A percentile compares a stretch with the other conserved stretches of the same genome.
Conservation (phyloP, 2,797 vertebrate genomes). For the Phoeniculus purpureus region DNA sequence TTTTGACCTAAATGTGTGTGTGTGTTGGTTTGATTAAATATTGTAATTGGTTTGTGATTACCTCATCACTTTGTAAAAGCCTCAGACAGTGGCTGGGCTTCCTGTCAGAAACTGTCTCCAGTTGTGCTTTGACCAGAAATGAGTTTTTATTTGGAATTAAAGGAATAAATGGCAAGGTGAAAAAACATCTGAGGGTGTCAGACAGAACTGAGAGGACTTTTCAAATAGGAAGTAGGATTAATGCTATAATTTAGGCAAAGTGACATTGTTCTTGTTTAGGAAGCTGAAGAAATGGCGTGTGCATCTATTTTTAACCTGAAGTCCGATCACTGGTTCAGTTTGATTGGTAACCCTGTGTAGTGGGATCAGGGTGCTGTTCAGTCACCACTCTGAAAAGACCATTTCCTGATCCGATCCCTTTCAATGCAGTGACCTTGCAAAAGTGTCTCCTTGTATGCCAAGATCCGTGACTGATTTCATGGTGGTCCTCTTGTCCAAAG, state of each 20-base stretch:
- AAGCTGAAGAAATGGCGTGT: not conserved
- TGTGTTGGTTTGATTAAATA: not conserved
- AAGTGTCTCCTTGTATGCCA: not conserved
- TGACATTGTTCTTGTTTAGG: not conserved
- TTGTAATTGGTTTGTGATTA: not conserved
- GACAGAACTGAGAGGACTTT: constrained; percentile 25
- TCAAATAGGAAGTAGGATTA: constrained; percentile 10
- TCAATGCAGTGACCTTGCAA: not conserved
- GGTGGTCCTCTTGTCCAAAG: not conserved
- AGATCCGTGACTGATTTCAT: not conserved
- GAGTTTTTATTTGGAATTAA: constrained; percentile 32
- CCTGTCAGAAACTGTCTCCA: not conserved
- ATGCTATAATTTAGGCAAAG: not conserved
- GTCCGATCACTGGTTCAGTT: not conserved
- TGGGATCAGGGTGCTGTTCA: not conserved
- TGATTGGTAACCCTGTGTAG: not conserved
- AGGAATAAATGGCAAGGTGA: constrained; percentile 23
- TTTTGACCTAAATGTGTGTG: not conserved
- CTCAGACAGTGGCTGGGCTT: not conserved
- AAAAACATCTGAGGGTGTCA: not conserved
- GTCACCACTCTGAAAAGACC: not conserved
- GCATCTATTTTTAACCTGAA: not conserved
- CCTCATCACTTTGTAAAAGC: not conserved
- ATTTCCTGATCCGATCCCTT: not conserved
- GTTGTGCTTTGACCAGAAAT: not conserved